Evolutionary conservation across 2,888 invertebrate genomes (phyloP).

Genomic region (Ormyrus labotus): DNA sequence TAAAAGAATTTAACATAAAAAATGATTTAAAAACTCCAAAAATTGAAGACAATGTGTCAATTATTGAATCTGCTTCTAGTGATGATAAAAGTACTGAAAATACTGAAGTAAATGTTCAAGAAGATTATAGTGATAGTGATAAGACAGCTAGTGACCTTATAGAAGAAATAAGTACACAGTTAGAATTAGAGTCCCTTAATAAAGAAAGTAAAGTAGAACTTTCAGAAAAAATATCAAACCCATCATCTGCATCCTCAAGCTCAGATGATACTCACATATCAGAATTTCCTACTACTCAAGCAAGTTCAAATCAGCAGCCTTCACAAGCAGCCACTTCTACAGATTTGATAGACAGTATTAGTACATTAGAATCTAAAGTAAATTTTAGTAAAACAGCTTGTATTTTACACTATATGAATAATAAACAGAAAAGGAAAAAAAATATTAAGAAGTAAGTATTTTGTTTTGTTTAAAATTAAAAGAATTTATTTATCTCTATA

Average conservation of each 20-base stretch:
- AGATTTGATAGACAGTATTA: constrained; percentile 35
- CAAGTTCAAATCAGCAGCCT: background rate
- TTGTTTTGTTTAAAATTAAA: background rate
- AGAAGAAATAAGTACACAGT: constrained; percentile 49
- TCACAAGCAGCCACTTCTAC: background rate
- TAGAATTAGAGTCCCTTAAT: background rate
- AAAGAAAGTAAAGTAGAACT: background rate
- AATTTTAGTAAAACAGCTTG: constrained; percentile 40
- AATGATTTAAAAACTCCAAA: background rate
- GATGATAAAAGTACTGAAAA: constrained; percentile 16
- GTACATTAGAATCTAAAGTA: constrained; percentile 43
- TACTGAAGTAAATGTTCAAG: constrained; percentile 32
- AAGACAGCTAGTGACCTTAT: constrained; percentile 53
- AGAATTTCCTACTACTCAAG: constrained; percentile 2
- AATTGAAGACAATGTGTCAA: constrained; percentile 11
- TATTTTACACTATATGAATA: constrained; percentile 33
- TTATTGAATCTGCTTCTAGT: constrained; percentile 48
- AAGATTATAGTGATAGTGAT: constrained; percentile 43
- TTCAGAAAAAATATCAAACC: constrained; percentile 49
- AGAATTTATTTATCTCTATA: background rate
- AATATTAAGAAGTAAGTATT: constrained; percentile 47
- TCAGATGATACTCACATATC: constrained; percentile 13
- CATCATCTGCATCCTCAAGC: constrained; percentile 36
- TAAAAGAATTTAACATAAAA: background rate
- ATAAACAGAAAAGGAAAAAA: constrained; percentile 33